A percentile compares a stretch with the other conserved stretches of the same genome.
Conservation (phyloP, 1,140 invertebrate species). For the Drosophila funebris region DNA sequence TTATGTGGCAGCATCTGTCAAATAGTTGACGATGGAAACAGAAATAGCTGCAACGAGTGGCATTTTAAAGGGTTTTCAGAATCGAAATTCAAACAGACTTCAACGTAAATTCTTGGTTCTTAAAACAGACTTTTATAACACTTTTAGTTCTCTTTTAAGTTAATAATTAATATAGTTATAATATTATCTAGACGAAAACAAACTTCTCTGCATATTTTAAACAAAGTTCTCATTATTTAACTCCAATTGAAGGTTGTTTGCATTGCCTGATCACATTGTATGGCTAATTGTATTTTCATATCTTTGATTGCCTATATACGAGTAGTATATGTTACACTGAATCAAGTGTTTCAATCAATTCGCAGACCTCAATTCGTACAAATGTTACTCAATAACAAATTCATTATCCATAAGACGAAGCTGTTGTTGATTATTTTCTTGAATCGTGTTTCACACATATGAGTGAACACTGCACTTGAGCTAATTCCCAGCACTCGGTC, state of each 20-base stretch:
- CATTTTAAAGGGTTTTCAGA: no score
- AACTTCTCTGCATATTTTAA: background rate
- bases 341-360: constrained; percentile 24
- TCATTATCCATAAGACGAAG: constrained; percentile 51
- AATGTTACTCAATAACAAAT: constrained; percentile 61
- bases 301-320: constrained; percentile 43
- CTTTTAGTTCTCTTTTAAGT: no score
- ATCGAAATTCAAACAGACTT: no score
- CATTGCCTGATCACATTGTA: background rate
- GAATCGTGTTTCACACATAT: constrained; percentile 60
- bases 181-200: no score
- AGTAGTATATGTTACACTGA: constrained; percentile 15
- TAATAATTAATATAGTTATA: no score
- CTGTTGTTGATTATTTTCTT: constrained; percentile 48
- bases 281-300: constrained; percentile 39
- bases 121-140: no score
- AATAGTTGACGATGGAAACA: background rate
- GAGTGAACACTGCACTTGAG: constrained; percentile 58
- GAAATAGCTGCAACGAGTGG: background rate
- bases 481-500: constrained; percentile 61
- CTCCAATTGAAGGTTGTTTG: background rate
- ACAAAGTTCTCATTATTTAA: background rate
- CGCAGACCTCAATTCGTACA: constrained; percentile 39
- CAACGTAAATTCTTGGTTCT: no score
- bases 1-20: background rate